Evolutionary conservation across 2,797 vertebrate species (phyloP).

Genomic region (Macrochelys suwanniensis): DNA sequence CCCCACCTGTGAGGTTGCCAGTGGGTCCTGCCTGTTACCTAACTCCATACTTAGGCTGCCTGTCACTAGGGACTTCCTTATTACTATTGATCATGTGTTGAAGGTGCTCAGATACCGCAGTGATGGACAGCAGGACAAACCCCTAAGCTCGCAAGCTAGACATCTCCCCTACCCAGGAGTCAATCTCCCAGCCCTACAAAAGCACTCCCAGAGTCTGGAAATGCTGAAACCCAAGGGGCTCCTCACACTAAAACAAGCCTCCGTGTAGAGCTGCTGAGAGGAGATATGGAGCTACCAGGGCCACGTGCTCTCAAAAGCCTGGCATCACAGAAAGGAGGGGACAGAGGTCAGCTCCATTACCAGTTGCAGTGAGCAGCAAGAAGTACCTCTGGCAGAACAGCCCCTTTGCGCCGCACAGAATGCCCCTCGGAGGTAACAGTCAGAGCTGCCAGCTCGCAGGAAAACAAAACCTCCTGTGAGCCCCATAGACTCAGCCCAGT

Average conservation of each 20-base stretch:
- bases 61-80: not conserved
- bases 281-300: not conserved
- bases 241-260: not conserved
- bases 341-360: too few species aligned
- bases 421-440: too few species aligned
- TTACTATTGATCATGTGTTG: accelerated
- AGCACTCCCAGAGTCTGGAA: not conserved
- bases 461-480: too few species aligned
- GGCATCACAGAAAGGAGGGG: not conserved
- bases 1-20: not conserved
- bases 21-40: too few species aligned
- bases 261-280: not conserved
- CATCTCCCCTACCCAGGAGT: too few species aligned
- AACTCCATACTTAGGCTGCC: accelerated
- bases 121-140: too few species aligned
- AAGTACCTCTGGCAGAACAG: too few species aligned
- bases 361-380: too few species aligned
- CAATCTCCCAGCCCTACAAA: not conserved
- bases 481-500: too few species aligned
- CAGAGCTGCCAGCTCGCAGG: too few species aligned
- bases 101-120: not conserved
- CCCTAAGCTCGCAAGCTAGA: too few species aligned
- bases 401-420: too few species aligned
- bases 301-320: not conserved
- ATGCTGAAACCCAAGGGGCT: not conserved